phyloP scores from a whole-genome alignment of 2,888 invertebrate species.

The Hirtodrosophila duncani region DNA sequence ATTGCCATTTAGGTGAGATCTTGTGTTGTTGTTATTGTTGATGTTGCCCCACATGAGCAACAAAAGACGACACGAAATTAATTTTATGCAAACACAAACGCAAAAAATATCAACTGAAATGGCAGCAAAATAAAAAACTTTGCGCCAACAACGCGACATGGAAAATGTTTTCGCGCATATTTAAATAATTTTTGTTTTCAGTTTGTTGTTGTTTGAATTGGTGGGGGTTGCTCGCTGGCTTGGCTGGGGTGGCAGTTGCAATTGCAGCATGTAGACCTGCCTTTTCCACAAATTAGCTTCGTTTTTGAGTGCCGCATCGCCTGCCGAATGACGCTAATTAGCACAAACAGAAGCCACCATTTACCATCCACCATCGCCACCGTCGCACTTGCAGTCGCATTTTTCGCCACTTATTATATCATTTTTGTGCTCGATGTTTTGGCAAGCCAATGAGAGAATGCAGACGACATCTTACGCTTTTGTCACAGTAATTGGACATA shows the following conservation, averaged over 20 bases:
- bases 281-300: constrained; percentile 72
- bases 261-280: constrained; percentile 27
- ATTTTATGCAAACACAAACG: constrained; percentile 49
- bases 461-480: constrained; percentile 76
- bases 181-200: constrained; percentile 33
- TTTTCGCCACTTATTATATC: constrained; percentile 60
- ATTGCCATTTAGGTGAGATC: constrained; percentile 66
- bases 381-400: constrained; percentile 30
- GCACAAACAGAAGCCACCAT: constrained; percentile 39
- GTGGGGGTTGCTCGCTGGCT: constrained; percentile 1
- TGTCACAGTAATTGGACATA: constrained; percentile 78
- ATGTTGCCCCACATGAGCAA: constrained; percentile 60
- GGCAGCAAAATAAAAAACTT: constrained; percentile 53
- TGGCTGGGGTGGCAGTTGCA: constrained; percentile 31
- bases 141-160: constrained; percentile 65
- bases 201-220: constrained; percentile 3
- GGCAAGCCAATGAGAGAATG: constrained; percentile 47
- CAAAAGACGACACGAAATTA: constrained; percentile 72
- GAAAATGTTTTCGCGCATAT: constrained; percentile 54
- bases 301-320: constrained; percentile 47
- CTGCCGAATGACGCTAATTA: constrained; percentile 70
- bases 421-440: constrained; percentile 52
- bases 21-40: constrained; percentile 26
- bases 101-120: constrained; percentile 44
- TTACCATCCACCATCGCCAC: constrained; percentile 23